Conservation (phyloP, 2,113 vertebrate species). For the Ptilorrhoa leucosticta region DNA sequence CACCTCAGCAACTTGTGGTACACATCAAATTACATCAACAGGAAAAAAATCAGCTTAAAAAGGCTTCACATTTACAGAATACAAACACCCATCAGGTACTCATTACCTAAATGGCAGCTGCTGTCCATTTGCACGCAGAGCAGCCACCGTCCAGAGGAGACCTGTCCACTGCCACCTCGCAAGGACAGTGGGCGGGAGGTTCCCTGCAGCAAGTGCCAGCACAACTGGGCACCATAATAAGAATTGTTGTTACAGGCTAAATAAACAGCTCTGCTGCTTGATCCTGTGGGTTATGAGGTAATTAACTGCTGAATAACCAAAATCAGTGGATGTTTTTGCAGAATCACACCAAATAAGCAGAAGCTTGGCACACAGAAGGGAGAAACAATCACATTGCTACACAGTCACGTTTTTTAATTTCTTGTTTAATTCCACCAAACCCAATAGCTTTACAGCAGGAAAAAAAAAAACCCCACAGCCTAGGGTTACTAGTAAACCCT, state of each 20-base stretch:
- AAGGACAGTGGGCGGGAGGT: neutral
- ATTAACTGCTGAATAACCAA: constrained; percentile 34
- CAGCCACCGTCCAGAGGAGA: neutral
- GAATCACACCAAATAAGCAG: neutral
- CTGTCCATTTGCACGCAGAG: neutral
- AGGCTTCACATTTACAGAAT: neutral
- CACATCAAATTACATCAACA: neutral
- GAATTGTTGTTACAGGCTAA: neutral
- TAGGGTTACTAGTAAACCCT: neutral
- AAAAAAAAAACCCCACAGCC: neutral
- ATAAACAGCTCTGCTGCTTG: constrained; percentile 2
- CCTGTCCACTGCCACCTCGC: neutral
- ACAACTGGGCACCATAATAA: neutral
- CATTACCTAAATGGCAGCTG: neutral
- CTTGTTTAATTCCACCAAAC: constrained; percentile 1
- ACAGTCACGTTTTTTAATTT: neutral
- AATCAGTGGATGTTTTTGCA: constrained; percentile 36
- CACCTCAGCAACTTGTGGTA: neutral
- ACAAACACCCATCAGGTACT: neutral
- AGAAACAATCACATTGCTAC: neutral
- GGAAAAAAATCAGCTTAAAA: neutral
- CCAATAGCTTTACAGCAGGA: neutral
- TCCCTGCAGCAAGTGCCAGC: neutral
- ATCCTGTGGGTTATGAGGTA: constrained; percentile 3
- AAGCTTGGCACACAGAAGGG: neutral